A percentile compares a stretch with the other conserved stretches of the same genome.
Conservation (phyloP, 2,113 vertebrate genomes). For the Serilophus lunatus region DNA sequence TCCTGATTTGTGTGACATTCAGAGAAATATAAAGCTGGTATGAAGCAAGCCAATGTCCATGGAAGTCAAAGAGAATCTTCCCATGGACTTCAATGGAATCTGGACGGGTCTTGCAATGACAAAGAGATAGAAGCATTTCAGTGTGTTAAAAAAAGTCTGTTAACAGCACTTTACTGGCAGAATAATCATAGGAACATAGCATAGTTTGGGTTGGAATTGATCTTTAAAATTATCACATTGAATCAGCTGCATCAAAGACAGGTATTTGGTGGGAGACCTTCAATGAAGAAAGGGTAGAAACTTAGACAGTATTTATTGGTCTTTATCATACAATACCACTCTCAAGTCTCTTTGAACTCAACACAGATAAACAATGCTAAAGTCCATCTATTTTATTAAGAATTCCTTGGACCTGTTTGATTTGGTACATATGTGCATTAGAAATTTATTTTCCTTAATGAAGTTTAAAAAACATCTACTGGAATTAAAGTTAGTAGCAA, state of each 20-base stretch:
- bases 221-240: not conserved
- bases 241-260: not conserved
- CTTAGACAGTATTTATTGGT: not conserved
- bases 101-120: not conserved
- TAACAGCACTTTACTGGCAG: not conserved
- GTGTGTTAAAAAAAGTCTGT: not conserved
- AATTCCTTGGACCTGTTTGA: conserved; percentile 39
- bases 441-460: conserved; percentile 13
- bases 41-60: not conserved
- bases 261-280: not conserved
- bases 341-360: not conserved
- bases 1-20: not conserved
- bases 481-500: conserved; percentile 8
- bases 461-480: not conserved
- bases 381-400: conserved; percentile 39
- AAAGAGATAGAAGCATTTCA: not conserved
- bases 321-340: not conserved
- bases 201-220: not conserved
- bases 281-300: not conserved
- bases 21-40: not conserved
- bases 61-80: not conserved
- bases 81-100: not conserved
- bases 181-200: not conserved
- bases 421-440: not conserved
- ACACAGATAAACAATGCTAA: not conserved